Evolutionary conservation across 2,113 vertebrate genomes (phyloP).

Genomic region (Nyctibius bracteatus): DNA sequence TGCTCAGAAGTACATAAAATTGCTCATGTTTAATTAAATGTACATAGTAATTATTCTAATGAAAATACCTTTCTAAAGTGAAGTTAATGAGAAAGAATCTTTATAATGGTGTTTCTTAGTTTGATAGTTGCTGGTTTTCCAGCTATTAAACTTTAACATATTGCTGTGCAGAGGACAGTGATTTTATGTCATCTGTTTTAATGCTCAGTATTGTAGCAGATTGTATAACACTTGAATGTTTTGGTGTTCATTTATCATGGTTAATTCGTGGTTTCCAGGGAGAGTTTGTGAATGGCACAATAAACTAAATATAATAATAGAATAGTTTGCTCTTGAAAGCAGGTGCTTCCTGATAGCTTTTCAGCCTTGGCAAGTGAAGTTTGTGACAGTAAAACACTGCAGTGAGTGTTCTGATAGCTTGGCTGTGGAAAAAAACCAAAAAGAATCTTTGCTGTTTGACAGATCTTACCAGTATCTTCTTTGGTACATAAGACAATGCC

Average conservation of each 20-base stretch:
- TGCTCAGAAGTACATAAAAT: not conserved
- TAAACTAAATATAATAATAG: slow-evolving; percentile 28
- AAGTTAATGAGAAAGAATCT: slow-evolving; percentile 34
- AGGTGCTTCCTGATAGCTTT: not conserved
- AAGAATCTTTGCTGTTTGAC: not conserved
- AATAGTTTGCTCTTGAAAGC: slow-evolving; percentile 14
- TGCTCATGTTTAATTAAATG: slow-evolving; percentile 42
- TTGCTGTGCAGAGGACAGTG: not conserved
- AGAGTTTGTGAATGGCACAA: slow-evolving; percentile 1
- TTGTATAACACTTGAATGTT: slow-evolving; percentile 19
- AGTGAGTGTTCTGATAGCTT: not conserved
- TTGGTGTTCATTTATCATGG: slow-evolving; percentile 38
- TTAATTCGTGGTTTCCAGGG: slow-evolving; percentile 48
- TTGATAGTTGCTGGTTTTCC: not conserved
- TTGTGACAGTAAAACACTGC: not conserved
- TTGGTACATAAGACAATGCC: not conserved
- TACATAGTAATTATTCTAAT: slow-evolving; percentile 34
- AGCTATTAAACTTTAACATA: slow-evolving; percentile 31
- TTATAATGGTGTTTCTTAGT: slow-evolving; percentile 21
- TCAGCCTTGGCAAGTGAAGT: not conserved
- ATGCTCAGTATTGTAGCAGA: not conserved
- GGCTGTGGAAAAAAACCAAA: not conserved
- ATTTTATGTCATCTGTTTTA: slow-evolving; percentile 5
- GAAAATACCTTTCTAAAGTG: slow-evolving; percentile 34
- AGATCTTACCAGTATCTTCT: not conserved